These are phyloP conservation scores for Acleris literana DNA, from an alignment of 2,888 invertebrate genomes.

Conservation along the genomic window DNA sequence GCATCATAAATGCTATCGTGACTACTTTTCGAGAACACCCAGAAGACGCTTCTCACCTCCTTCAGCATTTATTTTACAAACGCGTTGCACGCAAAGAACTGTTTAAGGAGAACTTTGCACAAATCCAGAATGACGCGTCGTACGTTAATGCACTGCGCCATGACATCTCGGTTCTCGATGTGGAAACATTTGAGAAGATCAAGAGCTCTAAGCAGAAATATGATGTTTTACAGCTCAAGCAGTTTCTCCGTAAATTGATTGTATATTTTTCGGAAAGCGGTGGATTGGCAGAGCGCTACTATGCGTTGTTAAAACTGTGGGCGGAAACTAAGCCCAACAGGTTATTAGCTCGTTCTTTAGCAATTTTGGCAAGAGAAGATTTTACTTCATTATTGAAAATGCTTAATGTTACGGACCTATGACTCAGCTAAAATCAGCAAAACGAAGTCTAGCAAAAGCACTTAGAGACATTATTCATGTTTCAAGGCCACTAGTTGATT, in stretches of 20 bases:
- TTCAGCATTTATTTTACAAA: conserved; percentile 8
- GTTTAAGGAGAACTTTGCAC: conserved; percentile 16
- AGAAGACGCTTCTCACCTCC: not conserved
- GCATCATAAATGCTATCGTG: conserved; percentile 8
- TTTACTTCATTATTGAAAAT: not conserved
- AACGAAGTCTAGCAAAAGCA: conserved; percentile 21
- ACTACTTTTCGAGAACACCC: conserved; percentile 4
- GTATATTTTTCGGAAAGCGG: conserved; percentile 25
- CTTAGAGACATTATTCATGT: conserved; percentile 20
- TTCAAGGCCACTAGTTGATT: conserved; percentile 9
- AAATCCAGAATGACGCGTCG: conserved; percentile 12
- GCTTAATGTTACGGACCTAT: not conserved
- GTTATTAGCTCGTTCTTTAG: conserved; percentile 15
- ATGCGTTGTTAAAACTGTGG: not conserved
- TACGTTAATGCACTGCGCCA: conserved; percentile 22
- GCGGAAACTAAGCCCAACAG: not conserved
- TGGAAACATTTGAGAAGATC: not conserved
- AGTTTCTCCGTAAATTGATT: conserved; percentile 9
- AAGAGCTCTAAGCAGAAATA: not conserved
- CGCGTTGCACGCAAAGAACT: conserved; percentile 18
- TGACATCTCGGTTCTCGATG: conserved; percentile 19
- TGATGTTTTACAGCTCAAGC: not conserved
- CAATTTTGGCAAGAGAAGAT: conserved; percentile 8
- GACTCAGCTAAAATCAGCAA: conserved; percentile 1
- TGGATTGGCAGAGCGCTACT: conserved; percentile 14